Base-by-base conservation (phyloP, 2,797 vertebrate species). In the Geotrypetes seraphini region DNA sequence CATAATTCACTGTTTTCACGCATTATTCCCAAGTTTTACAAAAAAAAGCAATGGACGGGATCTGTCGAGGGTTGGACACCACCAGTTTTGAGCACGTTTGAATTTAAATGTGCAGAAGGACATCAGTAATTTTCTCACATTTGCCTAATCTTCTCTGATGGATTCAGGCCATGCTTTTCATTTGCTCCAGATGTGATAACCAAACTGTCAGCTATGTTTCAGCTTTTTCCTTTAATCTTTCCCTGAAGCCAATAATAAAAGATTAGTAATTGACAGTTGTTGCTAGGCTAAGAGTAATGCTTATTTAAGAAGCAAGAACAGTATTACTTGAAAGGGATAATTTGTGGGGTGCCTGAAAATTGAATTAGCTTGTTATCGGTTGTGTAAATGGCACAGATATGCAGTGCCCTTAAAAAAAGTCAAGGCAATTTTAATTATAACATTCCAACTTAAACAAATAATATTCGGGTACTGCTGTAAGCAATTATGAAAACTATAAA, bases 111-210 rank as follows among this genome's bases (percentile, higher is more conserved):
- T 74, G 75, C 63, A 79, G 87, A 25, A 25, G 80, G 83, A 84
- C 83, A 88, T 83, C 75, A 84, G 72, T 82, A 90, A 89, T 86
- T 83, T 84, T 75, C 78, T 86, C 84, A 84, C 85, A 86, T 89
- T 90, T 88, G 84, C 65, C 72, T 88, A 92, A 92, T 92, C 85
- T 86, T 68, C 76, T 73, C 68, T 82, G 84, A 91, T 90, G 84
- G 86, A 92, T 92, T 93, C 85, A 88, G 84, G 87, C 84, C 88
- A 91, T 85, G 86, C 78, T 90, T 90, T 90, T 90, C 83, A 92
- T 92, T 92, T 89, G 87, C 81, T 87, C 75, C 80, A 87, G 83
- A 88, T 87, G 80, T 60, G 89, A 93, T 90, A 90, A 87, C 81
- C 81, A 83, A 88, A 88, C 86, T 87, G 85, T 91, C 88, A 88